Base-by-base conservation (phyloP, 1,140 invertebrate genomes). In the Drosophila nasuta region DNA sequence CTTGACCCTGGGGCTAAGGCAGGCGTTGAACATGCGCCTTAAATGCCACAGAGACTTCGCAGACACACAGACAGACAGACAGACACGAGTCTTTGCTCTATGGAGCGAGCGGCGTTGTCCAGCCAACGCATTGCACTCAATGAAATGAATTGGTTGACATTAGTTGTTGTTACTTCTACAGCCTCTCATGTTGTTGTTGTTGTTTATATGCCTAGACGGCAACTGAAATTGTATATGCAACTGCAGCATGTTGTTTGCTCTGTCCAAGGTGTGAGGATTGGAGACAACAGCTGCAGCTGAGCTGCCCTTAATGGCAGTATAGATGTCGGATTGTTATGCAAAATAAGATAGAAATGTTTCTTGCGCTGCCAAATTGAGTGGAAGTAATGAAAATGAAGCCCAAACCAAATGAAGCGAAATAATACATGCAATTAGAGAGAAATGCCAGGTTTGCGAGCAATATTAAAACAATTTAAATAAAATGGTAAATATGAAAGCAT, bases 141-240 rank as follows among this genome's bases (percentile, higher is more conserved):
- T 87, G 85, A 87, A 87, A 87, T 87, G 83, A 87, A 87, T 87
- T 87, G 83, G 80, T 87, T 87, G 82, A 87, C 82, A 87, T 87
- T 87, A 88, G 81, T 79, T 75, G 45, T 57, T 64, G 77, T 67
- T 77, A 69, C 62, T 76, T 57, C 20, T 25, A 20, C 63, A 45
- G 45, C 38, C 25, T 20, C 20, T 20, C 20, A 20, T 20, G 20
- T 20, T 20, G 20, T 20, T 20, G 20, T 20, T 51, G 45, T 56
- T 70, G 58, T 54, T 54, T 62, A 48, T 71, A 60, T 41, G 63
- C 38, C 75, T 73, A 72, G 57, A 58, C 56, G 35, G 57, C 63
- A 85, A 58, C 54, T 77, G 85, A 87, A 87, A 87, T 83, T 80
- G 68, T 88, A 87, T 71, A 82, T 65, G 62, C 57, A 46, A 25